phyloP scores from a whole-genome alignment of 64 coral and sea anemone species.

The Montipora capricornis region DNA sequence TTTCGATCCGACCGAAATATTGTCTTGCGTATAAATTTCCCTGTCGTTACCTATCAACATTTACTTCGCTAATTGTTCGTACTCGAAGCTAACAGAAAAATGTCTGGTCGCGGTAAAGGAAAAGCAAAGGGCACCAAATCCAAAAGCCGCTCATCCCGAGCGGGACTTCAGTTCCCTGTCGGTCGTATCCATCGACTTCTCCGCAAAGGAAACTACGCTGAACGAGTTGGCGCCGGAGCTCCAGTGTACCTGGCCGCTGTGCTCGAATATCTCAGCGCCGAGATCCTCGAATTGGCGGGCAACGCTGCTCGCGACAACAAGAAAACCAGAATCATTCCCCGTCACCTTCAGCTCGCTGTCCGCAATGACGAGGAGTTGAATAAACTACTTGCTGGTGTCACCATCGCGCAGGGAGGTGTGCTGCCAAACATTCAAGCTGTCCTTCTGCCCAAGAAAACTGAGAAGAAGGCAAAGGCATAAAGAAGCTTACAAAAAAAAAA shows the following conservation, averaged over 20 bases:
- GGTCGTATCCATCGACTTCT: conserved; percentile 34
- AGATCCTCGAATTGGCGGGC: too few relatives aligned
- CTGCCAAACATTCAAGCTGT: conserved; percentile 28
- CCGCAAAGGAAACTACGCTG: conserved; percentile 31
- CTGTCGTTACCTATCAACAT: too few relatives aligned
- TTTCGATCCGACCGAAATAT: too few relatives aligned
- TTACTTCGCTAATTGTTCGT: too few relatives aligned
- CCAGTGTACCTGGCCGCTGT: conserved; percentile 31
- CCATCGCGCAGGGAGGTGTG: conserved; percentile 8
- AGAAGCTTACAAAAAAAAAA: neutral
- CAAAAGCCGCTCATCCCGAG: conserved; percentile 24
- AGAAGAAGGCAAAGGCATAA: conserved; percentile 24
- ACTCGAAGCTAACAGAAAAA: neutral
- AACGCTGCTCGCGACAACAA: too few relatives aligned
- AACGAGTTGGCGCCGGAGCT: conserved; percentile 33
- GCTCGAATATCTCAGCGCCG: neutral
- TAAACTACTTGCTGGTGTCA: too few relatives aligned
- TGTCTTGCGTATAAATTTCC: neutral
- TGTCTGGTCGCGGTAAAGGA: conserved; percentile 45
- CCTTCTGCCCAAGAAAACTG: conserved; percentile 27
- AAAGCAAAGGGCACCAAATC: conserved; percentile 42
- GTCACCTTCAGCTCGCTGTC: too few relatives aligned
- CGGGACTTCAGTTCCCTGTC: conserved; percentile 28
- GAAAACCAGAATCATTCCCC: too few relatives aligned
- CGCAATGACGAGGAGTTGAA: too few relatives aligned